Percentiles rank a stretch among this genome's conserved stretches.
Evolutionary conservation across 2,113 vertebrate genomes (phyloP).

Genomic region (Saguinus midas): DNA sequence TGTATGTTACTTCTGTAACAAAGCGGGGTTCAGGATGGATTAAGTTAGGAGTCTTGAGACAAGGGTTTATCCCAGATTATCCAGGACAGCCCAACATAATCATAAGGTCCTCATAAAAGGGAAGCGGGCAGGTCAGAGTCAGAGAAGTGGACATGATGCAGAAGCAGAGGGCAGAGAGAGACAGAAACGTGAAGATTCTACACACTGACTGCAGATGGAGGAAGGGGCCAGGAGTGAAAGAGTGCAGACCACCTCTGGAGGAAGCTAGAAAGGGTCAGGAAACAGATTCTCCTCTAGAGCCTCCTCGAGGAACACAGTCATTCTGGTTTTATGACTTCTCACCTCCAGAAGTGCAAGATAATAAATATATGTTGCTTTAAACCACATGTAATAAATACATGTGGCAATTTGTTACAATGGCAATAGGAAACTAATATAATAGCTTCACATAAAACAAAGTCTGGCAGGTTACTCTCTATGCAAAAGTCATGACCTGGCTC

Average conservation of each 20-base stretch:
- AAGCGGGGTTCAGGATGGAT: not conserved
- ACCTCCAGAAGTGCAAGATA: not conserved
- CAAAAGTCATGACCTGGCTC: not conserved
- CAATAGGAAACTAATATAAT: not conserved
- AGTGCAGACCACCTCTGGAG: not conserved
- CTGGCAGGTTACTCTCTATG: not conserved
- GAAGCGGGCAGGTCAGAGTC: not conserved
- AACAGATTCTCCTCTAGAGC: not conserved
- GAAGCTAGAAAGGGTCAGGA: not conserved
- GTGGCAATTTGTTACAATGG: not conserved
- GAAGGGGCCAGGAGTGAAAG: not conserved
- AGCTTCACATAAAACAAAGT: not conserved
- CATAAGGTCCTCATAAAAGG: not conserved
- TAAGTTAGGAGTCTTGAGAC: not conserved
- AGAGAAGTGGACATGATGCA: not conserved
- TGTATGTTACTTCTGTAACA: not conserved
- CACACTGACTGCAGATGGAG: not conserved
- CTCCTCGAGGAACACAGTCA: not conserved
- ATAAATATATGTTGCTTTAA: not conserved
- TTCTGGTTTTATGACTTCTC: not conserved
- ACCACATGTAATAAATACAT: not conserved
- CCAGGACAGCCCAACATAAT: not conserved
- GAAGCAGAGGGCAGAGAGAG: not conserved
- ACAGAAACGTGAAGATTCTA: not conserved
- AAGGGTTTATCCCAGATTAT: not conserved